Conservation (phyloP, 1,140 invertebrate species). For the Tetramorium alpestre region DNA sequence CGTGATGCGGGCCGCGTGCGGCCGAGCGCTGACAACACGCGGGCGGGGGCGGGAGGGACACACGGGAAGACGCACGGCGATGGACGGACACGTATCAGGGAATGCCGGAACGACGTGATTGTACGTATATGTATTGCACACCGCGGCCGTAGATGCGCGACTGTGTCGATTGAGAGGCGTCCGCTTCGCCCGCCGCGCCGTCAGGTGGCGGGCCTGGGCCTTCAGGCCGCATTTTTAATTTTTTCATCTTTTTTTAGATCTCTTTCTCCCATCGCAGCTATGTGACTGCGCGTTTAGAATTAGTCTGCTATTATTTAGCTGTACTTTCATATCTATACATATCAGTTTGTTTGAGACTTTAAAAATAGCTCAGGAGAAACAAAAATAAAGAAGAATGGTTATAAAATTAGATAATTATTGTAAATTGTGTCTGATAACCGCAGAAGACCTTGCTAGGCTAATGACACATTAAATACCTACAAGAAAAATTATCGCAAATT, state of each 20-base stretch:
- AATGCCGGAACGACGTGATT: constrained; percentile 35
- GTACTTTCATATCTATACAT: no score
- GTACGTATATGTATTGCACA: neutral
- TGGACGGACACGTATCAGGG: constrained; percentile 70
- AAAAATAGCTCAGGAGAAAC: no score
- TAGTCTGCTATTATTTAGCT: no score
- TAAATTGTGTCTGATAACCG: no score
- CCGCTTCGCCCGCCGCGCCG: constrained; percentile 34
- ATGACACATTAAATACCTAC: no score
- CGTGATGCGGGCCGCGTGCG: constrained; percentile 47
- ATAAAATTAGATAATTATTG: no score
- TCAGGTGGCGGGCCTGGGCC: constrained; percentile 60
- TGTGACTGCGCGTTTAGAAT: no score
- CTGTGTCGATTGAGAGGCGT: constrained; percentile 6
- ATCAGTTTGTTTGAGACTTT: no score
- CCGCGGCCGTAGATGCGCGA: constrained; percentile 55
- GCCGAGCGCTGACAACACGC: constrained; percentile 62
- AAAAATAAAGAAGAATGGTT: no score
- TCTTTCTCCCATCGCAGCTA: neutral
- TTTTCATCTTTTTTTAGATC: no score
- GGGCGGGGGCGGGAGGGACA: neutral
- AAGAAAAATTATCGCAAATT: no score
- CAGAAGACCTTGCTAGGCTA: no score
- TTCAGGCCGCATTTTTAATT: neutral
- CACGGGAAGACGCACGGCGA: constrained; percentile 20